Evolutionary conservation across 2,888 invertebrate species (phyloP).

Genomic region (Loripinus fragilis): DNA sequence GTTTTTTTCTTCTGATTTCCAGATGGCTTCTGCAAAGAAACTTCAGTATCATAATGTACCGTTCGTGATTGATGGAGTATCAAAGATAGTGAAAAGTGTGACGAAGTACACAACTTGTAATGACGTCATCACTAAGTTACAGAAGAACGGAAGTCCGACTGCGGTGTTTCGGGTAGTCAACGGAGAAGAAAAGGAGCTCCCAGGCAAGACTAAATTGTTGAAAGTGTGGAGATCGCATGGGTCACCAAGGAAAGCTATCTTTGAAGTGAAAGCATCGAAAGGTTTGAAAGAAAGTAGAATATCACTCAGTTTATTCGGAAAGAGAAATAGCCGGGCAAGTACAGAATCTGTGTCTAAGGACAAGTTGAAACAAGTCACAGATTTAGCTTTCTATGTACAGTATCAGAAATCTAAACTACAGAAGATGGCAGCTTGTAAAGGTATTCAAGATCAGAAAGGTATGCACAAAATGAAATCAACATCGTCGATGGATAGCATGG

Average conservation of each 20-base stretch:
- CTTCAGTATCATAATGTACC: slow-evolving; percentile 44
- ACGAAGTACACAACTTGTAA: slow-evolving; percentile 52
- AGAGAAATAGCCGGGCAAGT: slow-evolving; percentile 7
- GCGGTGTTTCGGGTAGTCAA: slow-evolving; percentile 42
- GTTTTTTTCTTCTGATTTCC: slow-evolving; percentile 23
- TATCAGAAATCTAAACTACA: slow-evolving; percentile 43
- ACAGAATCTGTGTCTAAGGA: background rate
- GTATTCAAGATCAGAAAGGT: slow-evolving; percentile 7
- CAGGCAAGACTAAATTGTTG: slow-evolving; percentile 41
- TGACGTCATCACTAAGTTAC: slow-evolving; percentile 55
- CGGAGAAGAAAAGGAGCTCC: slow-evolving; percentile 43
- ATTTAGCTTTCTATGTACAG: slow-evolving; percentile 41
- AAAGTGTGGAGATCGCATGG: slow-evolving; percentile 48
- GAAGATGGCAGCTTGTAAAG: slow-evolving; percentile 10
- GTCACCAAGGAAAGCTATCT: slow-evolving; percentile 39
- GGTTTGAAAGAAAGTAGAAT: slow-evolving; percentile 22
- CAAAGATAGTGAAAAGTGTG: slow-evolving; percentile 41
- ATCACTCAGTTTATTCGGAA: slow-evolving; percentile 25
- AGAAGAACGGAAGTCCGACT: slow-evolving; percentile 30
- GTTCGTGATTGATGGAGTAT: slow-evolving; percentile 42
- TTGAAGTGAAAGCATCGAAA: slow-evolving; percentile 42
- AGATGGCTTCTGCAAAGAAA: slow-evolving; percentile 44
- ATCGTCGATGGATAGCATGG: slow-evolving; percentile 42
- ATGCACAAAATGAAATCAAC: slow-evolving; percentile 31
- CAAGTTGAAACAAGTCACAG: slow-evolving; percentile 45